These are phyloP conservation scores for Zaprionus tsacasi DNA, from an alignment of 1,140 invertebrate genomes.

Conservation along the genomic window DNA sequence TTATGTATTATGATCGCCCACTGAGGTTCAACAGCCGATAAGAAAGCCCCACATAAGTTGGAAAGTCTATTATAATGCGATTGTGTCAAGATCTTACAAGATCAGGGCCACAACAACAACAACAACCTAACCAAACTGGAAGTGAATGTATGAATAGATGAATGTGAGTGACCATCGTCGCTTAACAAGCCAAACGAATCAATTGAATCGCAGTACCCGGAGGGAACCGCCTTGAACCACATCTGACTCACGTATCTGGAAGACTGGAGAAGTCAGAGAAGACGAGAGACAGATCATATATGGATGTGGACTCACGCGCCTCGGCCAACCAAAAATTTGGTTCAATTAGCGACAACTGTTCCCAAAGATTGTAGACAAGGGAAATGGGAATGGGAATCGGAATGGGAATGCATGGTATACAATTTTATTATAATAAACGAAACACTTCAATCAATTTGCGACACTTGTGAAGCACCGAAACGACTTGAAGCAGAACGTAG, in stretches of 20 bases:
- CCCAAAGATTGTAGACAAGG: slow-evolving; percentile 22
- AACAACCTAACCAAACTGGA: too few relatives aligned
- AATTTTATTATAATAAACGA: slow-evolving; percentile 66
- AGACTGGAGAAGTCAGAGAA: background rate
- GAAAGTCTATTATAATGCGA: slow-evolving; percentile 8
- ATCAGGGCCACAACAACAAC: slow-evolving; percentile 34
- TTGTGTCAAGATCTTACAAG: slow-evolving; percentile 38
- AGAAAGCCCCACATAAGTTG: slow-evolving; percentile 1
- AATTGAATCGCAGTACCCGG: slow-evolving; percentile 50
- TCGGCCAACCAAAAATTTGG: slow-evolving; percentile 1
- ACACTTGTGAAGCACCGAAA: slow-evolving; percentile 17
- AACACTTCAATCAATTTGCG: slow-evolving; percentile 56
- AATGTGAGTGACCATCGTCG: slow-evolving; percentile 30
- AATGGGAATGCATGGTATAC: slow-evolving; percentile 62
- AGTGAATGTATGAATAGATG: slow-evolving; percentile 5
- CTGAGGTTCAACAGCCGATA: slow-evolving; percentile 41
- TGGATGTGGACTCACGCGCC: slow-evolving; percentile 11
- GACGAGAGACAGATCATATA: too few relatives aligned
- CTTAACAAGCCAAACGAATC: slow-evolving; percentile 61
- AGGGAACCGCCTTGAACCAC: slow-evolving; percentile 63
- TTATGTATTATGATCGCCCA: background rate
- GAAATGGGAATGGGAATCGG: slow-evolving; percentile 38
- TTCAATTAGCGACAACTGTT: slow-evolving; percentile 54
- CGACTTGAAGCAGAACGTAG: background rate
- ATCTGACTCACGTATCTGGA: background rate